Base-by-base conservation (phyloP, 2,113 vertebrate genomes). In the Guaruba guarouba region DNA sequence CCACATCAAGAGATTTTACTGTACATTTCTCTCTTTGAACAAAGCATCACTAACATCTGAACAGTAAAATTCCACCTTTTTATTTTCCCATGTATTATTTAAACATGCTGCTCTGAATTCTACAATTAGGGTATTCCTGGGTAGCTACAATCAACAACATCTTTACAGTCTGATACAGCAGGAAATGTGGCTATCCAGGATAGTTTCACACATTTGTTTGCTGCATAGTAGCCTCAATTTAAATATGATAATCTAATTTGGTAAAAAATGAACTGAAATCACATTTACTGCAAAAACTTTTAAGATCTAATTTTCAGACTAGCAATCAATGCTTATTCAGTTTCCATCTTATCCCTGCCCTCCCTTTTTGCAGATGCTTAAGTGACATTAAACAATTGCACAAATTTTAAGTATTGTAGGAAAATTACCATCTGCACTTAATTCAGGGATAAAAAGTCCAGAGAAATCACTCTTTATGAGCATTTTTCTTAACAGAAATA, bases 291-390 rank as follows among this genome's bases (percentile, higher is more conserved):
- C 90, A 97, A 97, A 97, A 97, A 98, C 94, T 97, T 97, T 86
- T 86, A 82, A 97, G 98, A 98, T 97, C 95, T 82, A 95, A 98
- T 97, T 97, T 96, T 97, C 97, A 97, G 96, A 86, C 90, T 70
- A 93, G 95, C 96, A 98, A 98, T 98, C 97, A 98, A 97, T 98
- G 97, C 96, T 97, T 97, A 98, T 97, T 98, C 97, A 98, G 96
- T 97, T 96, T 96, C 80, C 80, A 93, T 90, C 88, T 95, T 94
- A 95, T 96, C 90, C 93, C 96, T 96, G 97, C 95, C 94, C 95
- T 95, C 90, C 96, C 93, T 95, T 95, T 95, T 93, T 97, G 96
- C 96, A 98, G 97, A 98, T 97, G 96, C 92, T 95, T 96, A 97
- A 98, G 96, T 96, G 86, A 97, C 78, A 95, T 91, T 96, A 97